Percentiles rank a stretch among this genome's conserved stretches.
These are phyloP conservation scores for Cirrhinus molitorella DNA, from an alignment of 2,797 vertebrate genomes.

Conservation along the genomic window DNA sequence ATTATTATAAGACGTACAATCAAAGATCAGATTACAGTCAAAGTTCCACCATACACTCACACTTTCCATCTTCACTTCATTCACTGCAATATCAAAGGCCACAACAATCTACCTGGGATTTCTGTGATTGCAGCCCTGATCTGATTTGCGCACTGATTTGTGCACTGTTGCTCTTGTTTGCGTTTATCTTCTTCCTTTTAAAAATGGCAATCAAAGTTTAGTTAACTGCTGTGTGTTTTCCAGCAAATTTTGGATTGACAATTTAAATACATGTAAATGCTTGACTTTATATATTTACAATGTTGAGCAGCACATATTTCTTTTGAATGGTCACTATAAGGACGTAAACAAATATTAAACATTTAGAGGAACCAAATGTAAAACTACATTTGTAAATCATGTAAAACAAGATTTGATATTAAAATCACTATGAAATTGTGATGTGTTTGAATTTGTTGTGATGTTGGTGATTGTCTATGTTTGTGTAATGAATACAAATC, in stretches of 20 bases:
- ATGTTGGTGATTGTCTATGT: no score
- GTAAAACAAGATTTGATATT: not conserved
- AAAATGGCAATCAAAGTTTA: not conserved
- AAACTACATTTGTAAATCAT: no score
- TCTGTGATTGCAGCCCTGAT: not conserved
- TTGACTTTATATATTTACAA: not conserved
- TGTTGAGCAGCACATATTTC: no score
- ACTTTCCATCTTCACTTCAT: not conserved
- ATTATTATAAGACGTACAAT: fast-evolving
- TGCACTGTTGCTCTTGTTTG: not conserved
- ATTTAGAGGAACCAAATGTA: no score
- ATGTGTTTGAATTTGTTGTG: no score
- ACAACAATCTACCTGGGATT: not conserved
- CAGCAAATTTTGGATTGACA: no score
- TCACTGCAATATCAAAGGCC: not conserved
- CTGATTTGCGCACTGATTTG: not conserved
- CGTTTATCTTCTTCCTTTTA: not conserved
- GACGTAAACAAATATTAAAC: no score
- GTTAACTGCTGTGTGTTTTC: no score
- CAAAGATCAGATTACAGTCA: no score
- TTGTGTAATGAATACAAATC: not conserved
- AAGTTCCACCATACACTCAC: not conserved
- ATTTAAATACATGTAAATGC: not conserved
- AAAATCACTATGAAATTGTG: not conserved
- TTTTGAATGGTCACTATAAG: no score